phyloP scores from a whole-genome alignment of 2,888 invertebrate species.

The Chalcosyrphus nemorum region DNA sequence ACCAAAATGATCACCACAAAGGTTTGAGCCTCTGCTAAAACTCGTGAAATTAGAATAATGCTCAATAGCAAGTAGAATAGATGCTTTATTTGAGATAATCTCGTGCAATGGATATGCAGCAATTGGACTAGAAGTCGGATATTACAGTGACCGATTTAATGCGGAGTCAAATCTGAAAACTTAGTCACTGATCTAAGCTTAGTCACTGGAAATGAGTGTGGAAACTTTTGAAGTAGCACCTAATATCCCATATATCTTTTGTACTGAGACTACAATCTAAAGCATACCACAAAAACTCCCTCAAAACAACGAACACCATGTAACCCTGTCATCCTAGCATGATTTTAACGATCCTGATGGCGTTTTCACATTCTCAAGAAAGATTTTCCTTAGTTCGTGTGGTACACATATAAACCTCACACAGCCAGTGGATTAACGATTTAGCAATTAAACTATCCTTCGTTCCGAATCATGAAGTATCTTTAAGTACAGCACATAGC shows the following conservation, averaged over 20 bases:
- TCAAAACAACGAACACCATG: conserved; percentile 15
- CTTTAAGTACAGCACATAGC: conserved; percentile 19
- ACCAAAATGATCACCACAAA: too few relatives aligned
- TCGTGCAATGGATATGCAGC: too few relatives aligned
- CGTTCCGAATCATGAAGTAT: conserved; percentile 15
- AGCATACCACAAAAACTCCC: neutral
- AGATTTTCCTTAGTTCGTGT: neutral
- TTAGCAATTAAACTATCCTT: neutral
- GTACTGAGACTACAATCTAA: neutral
- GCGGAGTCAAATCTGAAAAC: too few relatives aligned
- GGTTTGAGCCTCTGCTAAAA: too few relatives aligned
- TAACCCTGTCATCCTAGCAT: conserved; percentile 22
- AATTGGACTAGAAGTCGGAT: too few relatives aligned
- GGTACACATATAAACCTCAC: neutral
- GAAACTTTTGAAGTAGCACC: too few relatives aligned
- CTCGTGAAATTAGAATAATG: too few relatives aligned
- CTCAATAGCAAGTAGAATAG: too few relatives aligned
- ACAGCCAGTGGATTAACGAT: conserved; percentile 25
- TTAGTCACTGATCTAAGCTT: too few relatives aligned
- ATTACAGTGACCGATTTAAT: too few relatives aligned
- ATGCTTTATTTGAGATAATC: too few relatives aligned
- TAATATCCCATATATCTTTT: neutral
- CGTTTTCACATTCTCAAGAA: neutral
- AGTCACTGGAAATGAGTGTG: too few relatives aligned
- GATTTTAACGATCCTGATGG: conserved; percentile 27